A percentile compares a stretch with the other conserved stretches of the same genome.
Evolutionary conservation across 2,797 vertebrate genomes (phyloP).

Genomic region (Leucoraja ocellata): DNA sequence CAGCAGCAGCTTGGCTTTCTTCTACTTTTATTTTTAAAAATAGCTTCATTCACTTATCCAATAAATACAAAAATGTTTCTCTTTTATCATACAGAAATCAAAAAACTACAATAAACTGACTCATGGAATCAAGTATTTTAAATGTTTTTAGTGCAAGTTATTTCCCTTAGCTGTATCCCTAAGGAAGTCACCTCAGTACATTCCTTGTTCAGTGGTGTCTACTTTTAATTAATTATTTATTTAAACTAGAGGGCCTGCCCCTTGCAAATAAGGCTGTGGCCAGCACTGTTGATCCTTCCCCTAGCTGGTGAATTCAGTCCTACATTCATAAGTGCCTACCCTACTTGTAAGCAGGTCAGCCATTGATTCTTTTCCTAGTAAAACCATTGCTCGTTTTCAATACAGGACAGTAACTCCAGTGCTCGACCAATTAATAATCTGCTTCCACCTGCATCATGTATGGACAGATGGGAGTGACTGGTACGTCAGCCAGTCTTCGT

Average conservation of each 20-base stretch:
- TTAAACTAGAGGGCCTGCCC: conserved; percentile 89
- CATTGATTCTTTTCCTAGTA: conserved; percentile 57
- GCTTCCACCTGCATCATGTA: conserved; percentile 43
- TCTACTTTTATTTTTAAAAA: conserved; percentile 89
- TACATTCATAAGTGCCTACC: conserved; percentile 68
- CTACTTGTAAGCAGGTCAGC: conserved; percentile 53
- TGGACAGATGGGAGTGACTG: conserved; percentile 6
- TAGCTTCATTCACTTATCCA: conserved; percentile 99
- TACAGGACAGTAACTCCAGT: conserved; percentile 58
- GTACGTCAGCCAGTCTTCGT: background rate
- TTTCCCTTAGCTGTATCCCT: conserved; percentile 91
- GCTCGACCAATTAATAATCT: conserved; percentile 56
- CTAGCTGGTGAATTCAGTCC: conserved; percentile 96
- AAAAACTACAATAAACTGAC: conserved; percentile 99
- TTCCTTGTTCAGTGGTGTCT: conserved; percentile 99
- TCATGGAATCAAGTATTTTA: conserved; percentile 99
- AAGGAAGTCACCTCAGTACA: conserved; percentile 98
- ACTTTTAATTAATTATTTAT: conserved; percentile 62
- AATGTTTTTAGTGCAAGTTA: conserved; percentile 99
- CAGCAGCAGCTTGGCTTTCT: conserved; percentile 91
- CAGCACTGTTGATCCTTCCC: conserved; percentile 87
- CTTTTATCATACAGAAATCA: conserved; percentile 93
- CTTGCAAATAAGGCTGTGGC: conserved; percentile 91
- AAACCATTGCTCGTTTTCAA: conserved; percentile 58
- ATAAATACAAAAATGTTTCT: conserved; percentile 99